Conservation (phyloP, 1,140 invertebrate species). For the Gonatopus flavifemur region DNA sequence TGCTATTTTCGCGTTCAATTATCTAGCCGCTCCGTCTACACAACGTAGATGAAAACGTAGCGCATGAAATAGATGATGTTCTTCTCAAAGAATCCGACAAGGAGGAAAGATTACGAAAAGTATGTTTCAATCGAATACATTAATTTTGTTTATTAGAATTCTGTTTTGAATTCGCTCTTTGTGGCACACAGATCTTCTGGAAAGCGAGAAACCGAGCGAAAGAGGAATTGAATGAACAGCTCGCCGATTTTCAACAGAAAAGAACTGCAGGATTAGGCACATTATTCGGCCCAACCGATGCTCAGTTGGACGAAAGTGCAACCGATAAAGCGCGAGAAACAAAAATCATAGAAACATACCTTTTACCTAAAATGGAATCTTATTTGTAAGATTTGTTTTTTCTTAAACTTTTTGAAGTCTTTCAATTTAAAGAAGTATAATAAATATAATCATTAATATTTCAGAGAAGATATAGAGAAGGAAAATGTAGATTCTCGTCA, state of each 20-base stretch:
- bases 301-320: conserved; percentile 76
- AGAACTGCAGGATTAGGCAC: conserved; percentile 85
- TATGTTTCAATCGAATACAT: conserved; percentile 42
- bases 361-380: conserved; percentile 73
- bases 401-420: neutral
- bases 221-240: conserved; percentile 82
- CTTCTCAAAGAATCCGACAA: conserved; percentile 80
- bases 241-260: conserved; percentile 89
- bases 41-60: conserved; percentile 83
- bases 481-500: conserved; percentile 68
- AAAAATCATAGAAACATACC: conserved; percentile 72
- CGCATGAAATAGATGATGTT: conserved; percentile 85
- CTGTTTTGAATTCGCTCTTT: conserved; percentile 14
- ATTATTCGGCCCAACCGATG: conserved; percentile 86
- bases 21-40: conserved; percentile 76
- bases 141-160: conserved; percentile 9
- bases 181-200: conserved; percentile 74
- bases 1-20: conserved; percentile 7
- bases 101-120: conserved; percentile 83
- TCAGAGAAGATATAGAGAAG: conserved; percentile 72
- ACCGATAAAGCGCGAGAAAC: conserved; percentile 80
- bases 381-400: conserved; percentile 63
- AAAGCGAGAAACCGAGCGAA: conserved; percentile 83
- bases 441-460: conserved; percentile 27
- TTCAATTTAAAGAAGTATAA: conserved; percentile 8